These are phyloP conservation scores for Drosophila bunnanda DNA, from an alignment of 2,888 invertebrate species.

Conservation along the genomic window DNA sequence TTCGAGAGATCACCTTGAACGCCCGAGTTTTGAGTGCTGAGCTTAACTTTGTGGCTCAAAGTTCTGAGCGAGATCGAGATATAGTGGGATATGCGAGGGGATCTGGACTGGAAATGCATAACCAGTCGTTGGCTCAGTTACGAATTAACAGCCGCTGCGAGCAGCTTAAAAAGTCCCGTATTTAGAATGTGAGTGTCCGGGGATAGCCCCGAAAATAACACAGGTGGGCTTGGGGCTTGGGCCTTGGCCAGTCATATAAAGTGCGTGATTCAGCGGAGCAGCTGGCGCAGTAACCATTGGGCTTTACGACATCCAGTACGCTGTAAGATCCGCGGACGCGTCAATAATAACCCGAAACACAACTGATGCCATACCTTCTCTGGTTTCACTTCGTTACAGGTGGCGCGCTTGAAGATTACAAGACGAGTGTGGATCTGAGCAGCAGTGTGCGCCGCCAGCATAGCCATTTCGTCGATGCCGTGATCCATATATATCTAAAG, in stretches of 20 bases:
- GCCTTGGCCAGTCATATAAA: slow-evolving; percentile 55
- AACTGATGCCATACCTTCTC: slow-evolving; percentile 25
- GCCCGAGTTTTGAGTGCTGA: slow-evolving; percentile 20
- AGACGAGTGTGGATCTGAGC: slow-evolving; percentile 35
- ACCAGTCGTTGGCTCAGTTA: slow-evolving; percentile 44
- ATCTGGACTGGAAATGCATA: slow-evolving; percentile 41
- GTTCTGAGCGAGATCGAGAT: slow-evolving; percentile 25
- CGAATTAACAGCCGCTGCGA: slow-evolving; percentile 37
- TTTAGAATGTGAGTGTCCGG: slow-evolving; percentile 35
- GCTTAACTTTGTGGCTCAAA: slow-evolving; percentile 26
- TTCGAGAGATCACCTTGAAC: slow-evolving; percentile 32
- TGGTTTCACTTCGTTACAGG: slow-evolving; percentile 52
- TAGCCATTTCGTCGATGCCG: slow-evolving; percentile 11
- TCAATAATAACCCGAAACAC: not conserved
- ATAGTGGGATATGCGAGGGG: slow-evolving; percentile 11
- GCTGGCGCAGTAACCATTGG: slow-evolving; percentile 52
- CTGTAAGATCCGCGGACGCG: slow-evolving; percentile 50
- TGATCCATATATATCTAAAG: slow-evolving; percentile 51
- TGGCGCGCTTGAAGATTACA: slow-evolving; percentile 65
- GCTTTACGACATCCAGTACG: slow-evolving; percentile 44
- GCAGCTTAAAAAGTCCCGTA: slow-evolving; percentile 34
- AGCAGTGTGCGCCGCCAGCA: slow-evolving; percentile 27
- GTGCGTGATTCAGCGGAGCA: slow-evolving; percentile 63
- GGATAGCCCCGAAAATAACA: slow-evolving; percentile 62
- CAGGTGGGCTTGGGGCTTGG: slow-evolving; percentile 37